Evolutionary conservation across 1,140 invertebrate species (phyloP), one percentile per base, ranked within the genome.

Genomic region (Polypedilum vanderplanki): DNA sequence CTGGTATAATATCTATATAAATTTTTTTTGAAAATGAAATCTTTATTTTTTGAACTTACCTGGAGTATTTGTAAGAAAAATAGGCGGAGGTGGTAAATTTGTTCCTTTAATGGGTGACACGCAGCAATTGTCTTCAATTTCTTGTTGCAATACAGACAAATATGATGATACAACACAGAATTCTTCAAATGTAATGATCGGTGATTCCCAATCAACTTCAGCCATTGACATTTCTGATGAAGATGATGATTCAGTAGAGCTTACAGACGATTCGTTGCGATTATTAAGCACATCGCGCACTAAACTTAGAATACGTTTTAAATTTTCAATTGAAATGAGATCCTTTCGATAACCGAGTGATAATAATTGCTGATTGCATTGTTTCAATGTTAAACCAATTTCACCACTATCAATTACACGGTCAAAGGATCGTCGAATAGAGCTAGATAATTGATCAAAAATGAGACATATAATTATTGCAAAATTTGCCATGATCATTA

Each of bases 101-200:
- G 81, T 83, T 7, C 81, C 81, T 75, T 83, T 83, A 7, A 83
- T 83, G 70, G 81, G 81, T 75, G 81, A 83, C 70, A 83, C 81
- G 76, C 81, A 83, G 20, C 81, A 80, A 75, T 80, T 82, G 74
- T 83, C 81, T 74, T 82, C 79, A 57, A 82, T 83, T 75, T 83
- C 81, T 75, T 83, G 81, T 74, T 83, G 81, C 22, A 83, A 75
- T 70, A 83, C 81, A 17, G 81, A 82, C 40, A 83, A 77, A 75
- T 82, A 82, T 22, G 81, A 81, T 57, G 81, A 80, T 75, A 83
- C 79, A 18, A 83, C 78, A 75, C 81, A 83, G 76, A 83, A 83
- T 74, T 82, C 77, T 79, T 83, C 81, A 73, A 83, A 83, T 75
- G 81, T 79, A 46, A 82, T 79, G 7, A 74, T 77, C 77, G 77